Evolutionary conservation across 2,113 vertebrate genomes (phyloP), one percentile per base, ranked within the genome.

Genomic region (Megaleporinus macrocephalus): DNA sequence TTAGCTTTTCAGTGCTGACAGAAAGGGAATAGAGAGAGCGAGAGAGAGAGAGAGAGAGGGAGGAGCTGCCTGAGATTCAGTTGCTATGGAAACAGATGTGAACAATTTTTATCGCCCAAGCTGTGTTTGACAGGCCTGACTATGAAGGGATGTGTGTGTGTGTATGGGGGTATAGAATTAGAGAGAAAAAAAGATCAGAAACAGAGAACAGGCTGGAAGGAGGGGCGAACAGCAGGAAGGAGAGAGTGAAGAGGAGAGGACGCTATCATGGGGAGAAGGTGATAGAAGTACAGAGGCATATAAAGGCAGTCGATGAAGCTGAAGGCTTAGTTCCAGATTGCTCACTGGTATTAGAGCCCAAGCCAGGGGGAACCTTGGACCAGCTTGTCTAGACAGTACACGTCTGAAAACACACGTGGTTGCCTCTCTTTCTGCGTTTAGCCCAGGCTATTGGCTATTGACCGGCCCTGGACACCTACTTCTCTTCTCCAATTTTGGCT

Each of bases 31-130:
- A 86, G 80, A 24, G 73, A 79, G 57, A 26, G 27, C 66, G 78
- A n/a, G 3, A 22, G 86, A 88, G 83, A 16, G 49, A 51, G 49
- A 18, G 16, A 51, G 16, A 59, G 82, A 53, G 15, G 76, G 88
- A 89, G 84, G 87, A 73, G 33, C 44, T 55, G 90, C 88, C 88
- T 88, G 83, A 86, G 91, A 93, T 79, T 87, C 88, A 89, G 93
- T 95, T 93, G 87, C 93, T 89, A 94, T 93, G 92, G 94, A 89
- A 92, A 95, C 92, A 85, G 84, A 81, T 86, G 87, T 59, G 88
- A 90, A 87, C 83, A 84, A 27, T 81, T 69, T 88, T 85, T 81
- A 71, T 53, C 78, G 71, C 73, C 73, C 73, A 73, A 69, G 79
- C 77, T 57, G 55, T n/a, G 83, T 80, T 78, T 84, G 82, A 86